Percentiles rank a stretch among this genome's conserved stretches.
Conservation (phyloP, 2,797 vertebrate genomes). For the Potorous gilbertii region DNA sequence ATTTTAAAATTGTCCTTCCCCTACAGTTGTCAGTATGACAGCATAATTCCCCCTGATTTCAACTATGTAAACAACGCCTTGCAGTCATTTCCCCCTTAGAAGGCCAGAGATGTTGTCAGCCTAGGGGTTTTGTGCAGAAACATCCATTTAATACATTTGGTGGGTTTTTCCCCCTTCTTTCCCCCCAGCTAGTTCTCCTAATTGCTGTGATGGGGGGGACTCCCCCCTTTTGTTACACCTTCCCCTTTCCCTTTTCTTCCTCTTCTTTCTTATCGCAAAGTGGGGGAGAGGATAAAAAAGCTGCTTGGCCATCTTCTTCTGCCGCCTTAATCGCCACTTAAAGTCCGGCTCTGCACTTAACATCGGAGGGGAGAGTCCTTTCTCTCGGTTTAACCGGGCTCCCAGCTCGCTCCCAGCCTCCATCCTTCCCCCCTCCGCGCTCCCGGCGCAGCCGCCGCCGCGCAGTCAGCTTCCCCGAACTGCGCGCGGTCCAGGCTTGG, state of each 20-base stretch:
- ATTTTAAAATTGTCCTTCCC: constrained; percentile 96
- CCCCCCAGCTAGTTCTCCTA: constrained; percentile 81
- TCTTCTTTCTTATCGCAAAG: constrained; percentile 36
- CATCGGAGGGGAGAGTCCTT: constrained; percentile 73
- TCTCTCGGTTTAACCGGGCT: constrained; percentile 65
- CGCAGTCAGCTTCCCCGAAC: fast-evolving
- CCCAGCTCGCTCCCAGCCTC: not conserved
- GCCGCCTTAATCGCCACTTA: constrained; percentile 84
- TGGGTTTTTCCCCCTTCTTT: constrained; percentile 63
- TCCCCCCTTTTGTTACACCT: constrained; percentile 2
- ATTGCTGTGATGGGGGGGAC: constrained; percentile 79
- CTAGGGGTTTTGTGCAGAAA: constrained; percentile 86
- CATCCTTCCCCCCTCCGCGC: not conserved
- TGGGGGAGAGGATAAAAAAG: constrained; percentile 78
- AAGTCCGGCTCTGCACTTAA: constrained; percentile 84
- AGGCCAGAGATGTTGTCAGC: constrained; percentile 88
- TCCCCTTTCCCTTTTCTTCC: constrained; percentile 40
- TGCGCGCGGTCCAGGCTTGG: fast-evolving
- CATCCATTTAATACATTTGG: constrained; percentile 84
- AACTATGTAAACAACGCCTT: constrained; percentile 94
- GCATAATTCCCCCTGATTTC: constrained; percentile 95
- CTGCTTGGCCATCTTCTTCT: constrained; percentile 80
- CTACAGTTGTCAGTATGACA: constrained; percentile 96
- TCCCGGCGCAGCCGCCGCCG: fast-evolving
- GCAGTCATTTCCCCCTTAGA: constrained; percentile 92